phyloP scores from a whole-genome alignment of 2,888 invertebrate genomes.

The Nomada fucata region DNA sequence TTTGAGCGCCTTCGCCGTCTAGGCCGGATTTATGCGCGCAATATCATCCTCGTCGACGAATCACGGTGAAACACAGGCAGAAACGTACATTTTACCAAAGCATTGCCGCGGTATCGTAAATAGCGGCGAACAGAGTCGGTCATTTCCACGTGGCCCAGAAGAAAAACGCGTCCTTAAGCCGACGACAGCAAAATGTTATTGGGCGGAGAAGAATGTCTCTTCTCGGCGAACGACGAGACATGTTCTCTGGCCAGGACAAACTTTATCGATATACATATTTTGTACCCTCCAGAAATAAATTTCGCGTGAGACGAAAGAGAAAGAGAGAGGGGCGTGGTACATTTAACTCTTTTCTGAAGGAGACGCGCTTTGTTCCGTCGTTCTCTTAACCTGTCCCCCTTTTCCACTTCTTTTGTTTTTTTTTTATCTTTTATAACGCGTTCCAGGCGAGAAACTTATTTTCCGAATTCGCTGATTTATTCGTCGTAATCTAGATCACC shows the following conservation, averaged over 20 bases:
- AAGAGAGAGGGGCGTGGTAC: not conserved
- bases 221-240: slow-evolving; percentile 13
- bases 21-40: slow-evolving; percentile 18
- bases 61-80: not conserved
- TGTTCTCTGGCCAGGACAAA: not conserved
- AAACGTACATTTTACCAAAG: not conserved
- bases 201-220: slow-evolving; percentile 36
- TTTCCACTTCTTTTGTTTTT: not conserved
- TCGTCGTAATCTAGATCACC: slow-evolving; percentile 15
- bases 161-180: slow-evolving; percentile 20
- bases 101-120: slow-evolving; percentile 20
- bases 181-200: slow-evolving; percentile 22
- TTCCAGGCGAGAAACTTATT: slow-evolving; percentile 38
- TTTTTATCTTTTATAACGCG: not conserved
- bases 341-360: slow-evolving; percentile 32
- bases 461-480: slow-evolving; percentile 49
- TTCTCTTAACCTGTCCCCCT: not conserved
- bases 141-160: slow-evolving; percentile 16
- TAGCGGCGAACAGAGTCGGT: slow-evolving; percentile 2
- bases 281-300: slow-evolving; percentile 55
- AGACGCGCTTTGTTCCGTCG: slow-evolving; percentile 29
- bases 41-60: not conserved
- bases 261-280: slow-evolving; percentile 42
- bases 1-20: not conserved
- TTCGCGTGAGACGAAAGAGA: slow-evolving; percentile 19